Evolutionary conservation across 2,888 invertebrate genomes (phyloP).

Genomic region (Ormyrus rosae): DNA sequence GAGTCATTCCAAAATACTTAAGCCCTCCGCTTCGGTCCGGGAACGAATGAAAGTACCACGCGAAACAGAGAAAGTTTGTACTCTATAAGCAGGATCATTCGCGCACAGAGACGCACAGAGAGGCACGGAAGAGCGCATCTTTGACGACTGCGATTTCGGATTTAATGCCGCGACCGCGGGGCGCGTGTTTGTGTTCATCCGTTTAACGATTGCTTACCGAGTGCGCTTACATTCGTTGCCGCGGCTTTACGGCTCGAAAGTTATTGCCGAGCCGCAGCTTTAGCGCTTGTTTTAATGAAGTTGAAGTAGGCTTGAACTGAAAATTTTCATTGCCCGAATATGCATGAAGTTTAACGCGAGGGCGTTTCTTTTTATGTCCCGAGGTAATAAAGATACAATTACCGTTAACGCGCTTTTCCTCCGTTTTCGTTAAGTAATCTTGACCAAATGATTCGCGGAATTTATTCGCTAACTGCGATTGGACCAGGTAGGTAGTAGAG

Average conservation of each 20-base stretch:
- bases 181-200: neutral
- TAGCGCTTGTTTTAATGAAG: constrained; percentile 2
- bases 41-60: too few species aligned
- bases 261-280: neutral
- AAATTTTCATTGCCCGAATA: constrained; percentile 6
- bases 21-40: too few species aligned
- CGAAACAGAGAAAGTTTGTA: too few species aligned
- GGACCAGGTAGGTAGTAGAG: too few species aligned
- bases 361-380: constrained; percentile 1
- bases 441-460: too few species aligned
- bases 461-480: too few species aligned
- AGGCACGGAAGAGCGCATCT: too few species aligned
- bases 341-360: neutral
- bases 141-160: constrained; percentile 1
- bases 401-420: too few species aligned
- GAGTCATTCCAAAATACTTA: too few species aligned
- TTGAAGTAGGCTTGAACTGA: constrained; percentile 1
- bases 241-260: neutral
- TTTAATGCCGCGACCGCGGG: neutral
- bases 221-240: constrained; percentile 7
- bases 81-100: too few species aligned
- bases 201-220: constrained; percentile 28
- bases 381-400: neutral
- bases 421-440: too few species aligned
- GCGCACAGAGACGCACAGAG: too few species aligned